Percentiles rank a stretch among this genome's conserved stretches.
phyloP scores from a whole-genome alignment of 2,888 invertebrate species.

The Trichogramma dendrolimi region DNA sequence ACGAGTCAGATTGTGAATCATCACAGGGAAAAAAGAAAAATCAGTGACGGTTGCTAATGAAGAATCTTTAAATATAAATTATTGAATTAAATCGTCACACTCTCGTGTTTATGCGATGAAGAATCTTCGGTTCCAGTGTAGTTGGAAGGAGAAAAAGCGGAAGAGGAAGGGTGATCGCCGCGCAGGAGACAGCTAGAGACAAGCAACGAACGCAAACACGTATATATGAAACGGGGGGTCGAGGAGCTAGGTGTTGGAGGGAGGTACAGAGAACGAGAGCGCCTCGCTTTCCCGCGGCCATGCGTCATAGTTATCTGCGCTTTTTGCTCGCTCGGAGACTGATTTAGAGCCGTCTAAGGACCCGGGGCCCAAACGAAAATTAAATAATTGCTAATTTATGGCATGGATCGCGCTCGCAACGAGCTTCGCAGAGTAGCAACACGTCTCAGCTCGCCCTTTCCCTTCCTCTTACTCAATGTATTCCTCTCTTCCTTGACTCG shows the following conservation, averaged over 20 bases:
- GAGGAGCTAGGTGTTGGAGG: neutral
- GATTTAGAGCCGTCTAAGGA: constrained; percentile 54
- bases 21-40: too few relatives aligned
- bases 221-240: constrained; percentile 5
- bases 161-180: too few relatives aligned
- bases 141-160: too few relatives aligned
- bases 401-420: constrained; percentile 45
- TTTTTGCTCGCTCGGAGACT: constrained; percentile 52
- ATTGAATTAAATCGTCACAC: too few relatives aligned
- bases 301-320: constrained; percentile 54
- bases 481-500: constrained; percentile 13
- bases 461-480: constrained; percentile 13
- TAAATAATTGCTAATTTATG: constrained; percentile 54
- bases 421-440: constrained; percentile 22
- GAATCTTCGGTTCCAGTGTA: too few relatives aligned
- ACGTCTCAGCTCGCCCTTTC: constrained; percentile 23
- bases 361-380: constrained; percentile 52
- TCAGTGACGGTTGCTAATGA: too few relatives aligned
- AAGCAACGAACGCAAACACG: constrained; percentile 4
- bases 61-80: too few relatives aligned
- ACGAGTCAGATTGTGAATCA: too few relatives aligned
- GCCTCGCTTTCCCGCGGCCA: constrained; percentile 49
- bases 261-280: constrained; percentile 33
- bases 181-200: too few relatives aligned
- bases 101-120: too few relatives aligned